phyloP scores from a whole-genome alignment of 2,113 vertebrate genomes.

The Hippolais icterina region DNA sequence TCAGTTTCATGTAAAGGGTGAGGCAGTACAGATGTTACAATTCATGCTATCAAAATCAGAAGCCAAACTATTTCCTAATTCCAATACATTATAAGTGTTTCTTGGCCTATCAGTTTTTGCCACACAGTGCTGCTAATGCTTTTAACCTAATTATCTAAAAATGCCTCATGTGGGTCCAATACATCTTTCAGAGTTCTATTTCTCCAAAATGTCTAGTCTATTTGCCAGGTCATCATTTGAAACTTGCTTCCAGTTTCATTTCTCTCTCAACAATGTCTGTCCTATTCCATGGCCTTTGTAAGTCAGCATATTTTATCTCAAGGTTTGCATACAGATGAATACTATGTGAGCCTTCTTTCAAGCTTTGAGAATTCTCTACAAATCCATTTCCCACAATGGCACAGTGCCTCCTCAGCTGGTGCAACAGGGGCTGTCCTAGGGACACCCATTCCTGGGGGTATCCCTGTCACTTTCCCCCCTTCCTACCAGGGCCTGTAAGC shows the following conservation, averaged over 20 bases:
- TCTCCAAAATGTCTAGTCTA: background rate
- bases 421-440: background rate
- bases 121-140: background rate
- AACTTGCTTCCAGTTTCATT: background rate
- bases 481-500: background rate
- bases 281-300: background rate
- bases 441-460: accelerated
- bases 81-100: background rate
- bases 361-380: background rate
- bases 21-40: background rate
- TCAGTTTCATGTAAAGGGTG: background rate
- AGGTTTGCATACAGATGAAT: background rate
- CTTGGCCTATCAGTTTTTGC: background rate
- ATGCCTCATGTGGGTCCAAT: background rate
- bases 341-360: background rate
- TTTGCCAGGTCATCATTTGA: background rate
- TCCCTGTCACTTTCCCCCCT: background rate
- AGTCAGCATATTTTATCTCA: background rate
- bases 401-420: background rate
- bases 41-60: background rate
- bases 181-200: background rate
- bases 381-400: background rate
- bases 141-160: background rate
- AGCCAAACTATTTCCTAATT: background rate
- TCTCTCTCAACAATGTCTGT: background rate